phyloP scores from a whole-genome alignment of 2,797 vertebrate species.

The Falco columbarius region DNA sequence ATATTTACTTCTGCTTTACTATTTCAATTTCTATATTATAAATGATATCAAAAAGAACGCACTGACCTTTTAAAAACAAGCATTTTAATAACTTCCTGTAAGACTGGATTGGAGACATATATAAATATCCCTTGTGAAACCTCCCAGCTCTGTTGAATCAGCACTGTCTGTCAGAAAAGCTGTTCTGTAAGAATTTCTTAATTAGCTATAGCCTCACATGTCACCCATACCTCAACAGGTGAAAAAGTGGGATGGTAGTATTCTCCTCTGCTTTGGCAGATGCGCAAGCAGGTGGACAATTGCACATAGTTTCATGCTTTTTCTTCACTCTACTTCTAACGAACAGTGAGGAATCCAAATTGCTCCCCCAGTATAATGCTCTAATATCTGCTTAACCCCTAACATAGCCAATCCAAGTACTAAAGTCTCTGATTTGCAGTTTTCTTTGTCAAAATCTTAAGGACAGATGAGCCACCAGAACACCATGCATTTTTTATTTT shows the following conservation, averaged over 20 bases:
- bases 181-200: background rate
- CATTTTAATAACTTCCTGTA: constrained; percentile 9
- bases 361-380: background rate
- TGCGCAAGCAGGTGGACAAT: background rate
- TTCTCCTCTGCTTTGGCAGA: background rate
- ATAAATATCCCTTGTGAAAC: background rate
- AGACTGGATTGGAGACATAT: background rate
- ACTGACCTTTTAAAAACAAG: constrained; percentile 23
- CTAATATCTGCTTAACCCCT: background rate
- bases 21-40: background rate
- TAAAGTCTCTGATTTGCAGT: background rate
- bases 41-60: background rate
- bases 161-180: background rate
- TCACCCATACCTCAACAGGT: background rate
- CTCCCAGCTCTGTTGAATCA: background rate
- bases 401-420: background rate
- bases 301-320: background rate
- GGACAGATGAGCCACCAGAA: background rate
- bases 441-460: background rate
- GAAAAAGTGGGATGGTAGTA: background rate
- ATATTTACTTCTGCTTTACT: background rate
- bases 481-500: background rate
- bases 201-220: background rate
- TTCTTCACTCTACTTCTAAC: background rate
- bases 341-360: background rate